These are phyloP conservation scores for Bugulina stolonifera DNA, from an alignment of 2,888 invertebrate species.

Conservation along the genomic window DNA sequence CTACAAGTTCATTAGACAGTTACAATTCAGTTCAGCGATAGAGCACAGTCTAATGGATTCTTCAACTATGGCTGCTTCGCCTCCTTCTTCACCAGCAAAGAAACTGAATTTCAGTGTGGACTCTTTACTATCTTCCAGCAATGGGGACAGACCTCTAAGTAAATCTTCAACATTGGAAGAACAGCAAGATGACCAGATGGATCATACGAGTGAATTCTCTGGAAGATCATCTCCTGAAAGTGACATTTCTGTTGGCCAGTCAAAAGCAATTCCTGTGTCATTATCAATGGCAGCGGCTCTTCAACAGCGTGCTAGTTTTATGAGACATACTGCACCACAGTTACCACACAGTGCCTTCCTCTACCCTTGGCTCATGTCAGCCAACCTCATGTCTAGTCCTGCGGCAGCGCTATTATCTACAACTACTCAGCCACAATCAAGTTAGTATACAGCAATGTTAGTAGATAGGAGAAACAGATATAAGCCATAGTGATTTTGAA, in stretches of 20 bases:
- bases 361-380: conserved; percentile 23
- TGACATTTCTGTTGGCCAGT: not conserved
- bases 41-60: no score
- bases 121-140: not conserved
- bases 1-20: no score
- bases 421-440: not conserved
- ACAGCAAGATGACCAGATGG: not conserved
- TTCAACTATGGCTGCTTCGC: not conserved
- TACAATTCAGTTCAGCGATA: no score
- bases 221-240: conserved; percentile 2
- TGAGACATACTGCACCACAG: conserved; percentile 12
- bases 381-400: conserved; percentile 2
- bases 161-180: not conserved
- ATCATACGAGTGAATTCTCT: not conserved
- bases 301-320: conserved; percentile 11
- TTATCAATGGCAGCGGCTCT: not conserved
- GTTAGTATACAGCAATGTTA: not conserved
- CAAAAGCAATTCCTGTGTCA: not conserved
- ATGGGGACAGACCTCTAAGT: not conserved
- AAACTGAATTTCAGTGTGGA: conserved; percentile 14
- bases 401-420: not conserved
- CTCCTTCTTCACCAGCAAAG: not conserved
- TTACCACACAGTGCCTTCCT: conserved; percentile 14
- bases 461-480: no score
- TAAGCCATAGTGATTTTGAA: no score